phyloP scores from a whole-genome alignment of 92 coral and sea anemone species.

The Bergia sp. region DNA sequence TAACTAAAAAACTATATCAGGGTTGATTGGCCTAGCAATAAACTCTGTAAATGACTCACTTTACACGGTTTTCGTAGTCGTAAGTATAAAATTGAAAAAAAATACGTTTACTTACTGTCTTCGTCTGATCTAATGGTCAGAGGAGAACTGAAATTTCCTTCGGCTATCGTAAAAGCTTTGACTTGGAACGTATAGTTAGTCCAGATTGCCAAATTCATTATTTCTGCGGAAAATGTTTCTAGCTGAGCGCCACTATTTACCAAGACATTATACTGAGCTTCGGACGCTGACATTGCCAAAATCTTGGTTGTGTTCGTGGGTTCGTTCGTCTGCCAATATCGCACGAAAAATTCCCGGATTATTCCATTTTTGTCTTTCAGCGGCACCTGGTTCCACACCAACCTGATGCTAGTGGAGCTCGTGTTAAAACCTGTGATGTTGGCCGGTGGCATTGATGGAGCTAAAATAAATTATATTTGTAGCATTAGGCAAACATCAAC shows the following conservation, averaged over 20 bases:
- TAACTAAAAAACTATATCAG: too few species aligned
- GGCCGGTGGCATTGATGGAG: constrained; percentile 53
- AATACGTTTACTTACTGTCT: constrained; percentile 54
- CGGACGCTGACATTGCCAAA: not conserved
- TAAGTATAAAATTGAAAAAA: too few species aligned
- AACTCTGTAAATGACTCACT: too few species aligned
- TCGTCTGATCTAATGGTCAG: constrained; percentile 63
- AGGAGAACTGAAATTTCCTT: constrained; percentile 51
- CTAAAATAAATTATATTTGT: constrained; percentile 6
- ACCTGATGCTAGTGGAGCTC: constrained; percentile 61
- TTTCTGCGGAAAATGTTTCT: constrained; percentile 41
- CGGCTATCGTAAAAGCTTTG: constrained; percentile 58
- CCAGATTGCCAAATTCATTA: constrained; percentile 65
- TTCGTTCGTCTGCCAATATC: constrained; percentile 51
- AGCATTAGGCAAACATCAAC: not conserved
- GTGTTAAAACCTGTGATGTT: constrained; percentile 61
- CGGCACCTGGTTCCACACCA: constrained; percentile 68
- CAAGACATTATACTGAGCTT: not conserved
- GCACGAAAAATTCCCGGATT: constrained; percentile 50
- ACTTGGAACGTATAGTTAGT: constrained; percentile 63
- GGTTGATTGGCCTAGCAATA: too few species aligned
- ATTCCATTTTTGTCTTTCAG: constrained; percentile 54
- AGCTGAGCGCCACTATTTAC: not conserved
- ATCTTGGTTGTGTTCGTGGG: constrained; percentile 9
- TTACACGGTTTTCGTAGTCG: too few species aligned